Base-by-base conservation (phyloP, 2,113 vertebrate species). In the Thinocorus orbignyianus region DNA sequence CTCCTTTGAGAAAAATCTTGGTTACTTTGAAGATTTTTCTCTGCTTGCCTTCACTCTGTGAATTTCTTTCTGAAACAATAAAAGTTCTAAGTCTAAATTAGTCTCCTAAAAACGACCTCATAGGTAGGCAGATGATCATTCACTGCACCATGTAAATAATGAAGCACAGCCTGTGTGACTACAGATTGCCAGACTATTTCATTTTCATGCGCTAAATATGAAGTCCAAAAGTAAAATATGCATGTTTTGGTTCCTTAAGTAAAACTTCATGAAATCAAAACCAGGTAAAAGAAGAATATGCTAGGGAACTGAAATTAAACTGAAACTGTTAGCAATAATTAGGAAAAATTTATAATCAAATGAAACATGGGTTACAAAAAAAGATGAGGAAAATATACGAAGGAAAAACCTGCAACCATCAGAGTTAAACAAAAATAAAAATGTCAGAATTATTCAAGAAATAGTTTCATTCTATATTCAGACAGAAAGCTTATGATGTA, bases 21-120 rank as follows among this genome's bases (percentile, higher is more conserved):
- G 78, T 76, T 91, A 91, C 82, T 95, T 96, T 95, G 86, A 94
- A 96, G 85, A 89, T 90, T 94, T 82, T 90, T 96, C 80, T 94
- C 77, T 87, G 77, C 86, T 92, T 9, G 80, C 26, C 55, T 73
- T 26, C 37, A 89, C 44, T 85, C 51, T 68, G 44, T 78, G 49
- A 95, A 93, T 72, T 61, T 81, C 26, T 90, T 93, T 91, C 44
- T 84, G 78, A 97, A 92, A 96, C 91, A 97, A 92, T 94, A 66
- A 46, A 86, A 87, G 23, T 33, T 86, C 68, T 57, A 86, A 90
- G 44, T 68, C 74, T 57, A 92, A 86, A 72, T 71, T 73, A 87
- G 46, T 71, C 39, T 88, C 26, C 49, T 69, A 65, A 90, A 92
- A 93, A 17, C 1, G 5, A 73, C 41, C 2, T 2, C 15, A 54